Evolutionary conservation across 2,888 invertebrate genomes (phyloP).

Genomic region (Ectemnius continuus): DNA sequence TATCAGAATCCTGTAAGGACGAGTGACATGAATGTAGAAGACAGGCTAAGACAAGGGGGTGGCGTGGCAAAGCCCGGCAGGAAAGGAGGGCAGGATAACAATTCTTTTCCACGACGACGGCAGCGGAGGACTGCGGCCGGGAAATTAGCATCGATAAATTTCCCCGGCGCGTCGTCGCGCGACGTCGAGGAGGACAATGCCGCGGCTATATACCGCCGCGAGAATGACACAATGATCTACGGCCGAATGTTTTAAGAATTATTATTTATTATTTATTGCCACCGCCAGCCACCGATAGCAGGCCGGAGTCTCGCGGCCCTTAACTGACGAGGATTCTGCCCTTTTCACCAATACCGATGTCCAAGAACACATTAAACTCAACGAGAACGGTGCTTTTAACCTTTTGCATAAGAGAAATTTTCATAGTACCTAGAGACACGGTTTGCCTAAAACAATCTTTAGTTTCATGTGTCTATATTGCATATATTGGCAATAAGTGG

Average conservation of each 20-base stretch:
- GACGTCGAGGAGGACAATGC: conserved; percentile 37
- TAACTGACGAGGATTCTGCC: no score
- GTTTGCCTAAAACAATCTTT: no score
- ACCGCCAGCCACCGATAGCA: conserved; percentile 5
- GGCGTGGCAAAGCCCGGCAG: conserved; percentile 42
- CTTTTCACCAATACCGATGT: no score
- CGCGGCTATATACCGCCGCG: conserved; percentile 66
- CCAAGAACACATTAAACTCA: no score
- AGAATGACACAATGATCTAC: conserved; percentile 77
- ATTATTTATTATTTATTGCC: conserved; percentile 77
- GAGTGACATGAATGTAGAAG: conserved; percentile 36
- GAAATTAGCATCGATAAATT: conserved; percentile 79
- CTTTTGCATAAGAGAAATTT: no score
- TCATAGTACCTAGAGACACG: no score
- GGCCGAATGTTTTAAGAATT: conserved; percentile 77
- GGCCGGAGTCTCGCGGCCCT: no score
- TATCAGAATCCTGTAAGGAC: no score
- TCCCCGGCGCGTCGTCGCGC: conserved; percentile 68
- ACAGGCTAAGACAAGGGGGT: conserved; percentile 60
- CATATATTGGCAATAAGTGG: no score
- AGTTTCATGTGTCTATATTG: no score
- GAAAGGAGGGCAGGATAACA: conserved; percentile 59
- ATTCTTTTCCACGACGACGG: conserved; percentile 67
- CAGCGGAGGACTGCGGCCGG: conserved; percentile 68
- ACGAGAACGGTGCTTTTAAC: no score